Evolutionary conservation across 2,797 vertebrate species (phyloP).

Genomic region (Mycteria americana): DNA sequence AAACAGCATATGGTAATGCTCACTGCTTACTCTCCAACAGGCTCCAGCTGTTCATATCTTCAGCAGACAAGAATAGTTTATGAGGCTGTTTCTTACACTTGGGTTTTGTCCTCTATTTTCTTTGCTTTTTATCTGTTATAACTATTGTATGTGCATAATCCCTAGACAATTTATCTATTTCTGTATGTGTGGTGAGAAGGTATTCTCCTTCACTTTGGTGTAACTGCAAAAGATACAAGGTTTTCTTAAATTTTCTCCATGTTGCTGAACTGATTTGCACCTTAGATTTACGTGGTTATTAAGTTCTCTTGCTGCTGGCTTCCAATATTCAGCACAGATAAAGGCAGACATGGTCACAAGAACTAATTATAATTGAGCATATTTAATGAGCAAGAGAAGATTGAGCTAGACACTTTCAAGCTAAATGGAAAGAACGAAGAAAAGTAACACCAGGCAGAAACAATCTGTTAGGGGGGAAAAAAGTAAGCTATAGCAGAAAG

Average conservation of each 20-base stretch:
- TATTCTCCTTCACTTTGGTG: neutral
- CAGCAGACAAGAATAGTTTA: neutral
- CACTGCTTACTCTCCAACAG: neutral
- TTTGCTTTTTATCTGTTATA: neutral
- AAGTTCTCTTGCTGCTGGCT: neutral
- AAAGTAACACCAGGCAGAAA: neutral
- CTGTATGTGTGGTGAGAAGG: neutral
- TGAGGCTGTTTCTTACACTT: neutral
- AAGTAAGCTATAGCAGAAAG: neutral
- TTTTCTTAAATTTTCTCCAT: neutral
- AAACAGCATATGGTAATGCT: neutral
- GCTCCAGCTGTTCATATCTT: neutral
- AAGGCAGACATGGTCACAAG: neutral
- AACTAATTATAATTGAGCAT: neutral
- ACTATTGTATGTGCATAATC: neutral
- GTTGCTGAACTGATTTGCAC: neutral
- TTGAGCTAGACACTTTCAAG: neutral
- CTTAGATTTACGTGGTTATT: neutral
- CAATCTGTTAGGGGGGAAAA: rapidly evolving
- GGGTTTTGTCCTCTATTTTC: neutral
- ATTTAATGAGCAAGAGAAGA: neutral
- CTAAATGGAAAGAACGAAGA: neutral
- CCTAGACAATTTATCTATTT: neutral
- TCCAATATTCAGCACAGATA: neutral
- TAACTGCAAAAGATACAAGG: neutral